Percentiles rank a stretch among this genome's conserved stretches.
phyloP scores from a whole-genome alignment of 1,140 invertebrate species.

The Prorops nasuta region DNA sequence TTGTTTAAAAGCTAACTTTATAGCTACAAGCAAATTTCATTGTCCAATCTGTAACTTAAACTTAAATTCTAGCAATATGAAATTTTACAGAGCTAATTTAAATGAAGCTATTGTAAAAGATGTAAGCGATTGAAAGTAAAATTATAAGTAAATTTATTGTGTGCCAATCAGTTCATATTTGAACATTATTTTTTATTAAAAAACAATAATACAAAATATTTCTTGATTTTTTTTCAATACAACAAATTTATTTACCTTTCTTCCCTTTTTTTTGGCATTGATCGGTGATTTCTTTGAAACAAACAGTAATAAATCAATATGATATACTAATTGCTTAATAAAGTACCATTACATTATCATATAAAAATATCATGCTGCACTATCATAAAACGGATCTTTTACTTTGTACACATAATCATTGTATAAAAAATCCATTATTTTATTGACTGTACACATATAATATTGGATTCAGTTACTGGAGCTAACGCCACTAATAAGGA shows the following conservation, averaged over 20 bases:
- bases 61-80: constrained; percentile 30
- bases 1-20: constrained; percentile 47
- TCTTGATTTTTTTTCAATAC: constrained; percentile 36
- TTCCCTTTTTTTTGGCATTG: no score
- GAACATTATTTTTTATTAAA: constrained; percentile 39
- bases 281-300: constrained; percentile 28
- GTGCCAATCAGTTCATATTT: no score
- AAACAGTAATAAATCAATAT: constrained; percentile 33
- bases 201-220: constrained; percentile 48
- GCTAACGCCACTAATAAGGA: no score
- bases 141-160: no score
- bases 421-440: constrained; percentile 15
- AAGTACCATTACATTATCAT: constrained; percentile 33
- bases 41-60: constrained; percentile 35
- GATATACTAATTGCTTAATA: constrained; percentile 34
- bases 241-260: constrained; percentile 30
- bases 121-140: no score
- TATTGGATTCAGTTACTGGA: no score
- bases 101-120: not conserved
- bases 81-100: constrained; percentile 23
- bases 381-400: constrained; percentile 43
- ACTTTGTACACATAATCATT: constrained; percentile 25
- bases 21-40: constrained; percentile 33
- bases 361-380: constrained; percentile 51
- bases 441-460: no score